Evolutionary conservation across 1,140 invertebrate species (phyloP).

Genomic region (Apis laboriosa): DNA sequence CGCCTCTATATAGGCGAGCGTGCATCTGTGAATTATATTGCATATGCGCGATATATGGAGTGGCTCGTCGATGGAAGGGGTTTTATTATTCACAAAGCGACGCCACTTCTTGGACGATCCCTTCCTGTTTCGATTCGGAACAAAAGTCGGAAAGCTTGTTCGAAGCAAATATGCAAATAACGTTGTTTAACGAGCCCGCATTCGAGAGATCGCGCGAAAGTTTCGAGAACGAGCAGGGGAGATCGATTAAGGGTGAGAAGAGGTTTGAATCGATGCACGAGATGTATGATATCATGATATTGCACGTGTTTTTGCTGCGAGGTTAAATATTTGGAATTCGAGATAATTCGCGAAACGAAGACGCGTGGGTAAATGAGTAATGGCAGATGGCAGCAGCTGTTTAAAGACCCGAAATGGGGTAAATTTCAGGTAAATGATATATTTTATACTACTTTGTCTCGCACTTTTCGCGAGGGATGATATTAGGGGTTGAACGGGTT

Average conservation of each 20-base stretch:
- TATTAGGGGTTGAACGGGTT: conserved; percentile 56
- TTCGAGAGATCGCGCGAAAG: neutral
- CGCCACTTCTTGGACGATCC: conserved; percentile 2
- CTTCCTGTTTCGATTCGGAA: neutral
- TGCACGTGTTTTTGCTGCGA: neutral
- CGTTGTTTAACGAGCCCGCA: conserved; percentile 1
- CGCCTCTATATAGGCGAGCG: neutral
- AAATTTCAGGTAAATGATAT: conserved; percentile 54
- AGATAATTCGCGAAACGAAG: neutral
- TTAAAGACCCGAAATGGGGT: conserved; percentile 24
- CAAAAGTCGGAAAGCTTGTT: conserved; percentile 15
- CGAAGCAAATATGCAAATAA: conserved; percentile 14
- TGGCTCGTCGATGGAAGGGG: conserved; percentile 55
- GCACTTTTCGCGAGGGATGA: conserved; percentile 43
- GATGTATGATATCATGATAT: neutral
- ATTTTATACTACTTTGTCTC: conserved; percentile 54
- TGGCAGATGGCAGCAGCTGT: conserved; percentile 57
- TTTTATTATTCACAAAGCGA: conserved; percentile 65
- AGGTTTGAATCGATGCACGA: neutral
- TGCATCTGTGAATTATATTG: conserved; percentile 30
- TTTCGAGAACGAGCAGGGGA: neutral
- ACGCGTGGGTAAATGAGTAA: neutral
- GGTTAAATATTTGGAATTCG: neutral
- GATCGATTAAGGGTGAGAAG: neutral
- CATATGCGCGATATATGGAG: conserved; percentile 40